Conservation (phyloP, 2,113 vertebrate genomes). For the Seriola rivoliana region DNA sequence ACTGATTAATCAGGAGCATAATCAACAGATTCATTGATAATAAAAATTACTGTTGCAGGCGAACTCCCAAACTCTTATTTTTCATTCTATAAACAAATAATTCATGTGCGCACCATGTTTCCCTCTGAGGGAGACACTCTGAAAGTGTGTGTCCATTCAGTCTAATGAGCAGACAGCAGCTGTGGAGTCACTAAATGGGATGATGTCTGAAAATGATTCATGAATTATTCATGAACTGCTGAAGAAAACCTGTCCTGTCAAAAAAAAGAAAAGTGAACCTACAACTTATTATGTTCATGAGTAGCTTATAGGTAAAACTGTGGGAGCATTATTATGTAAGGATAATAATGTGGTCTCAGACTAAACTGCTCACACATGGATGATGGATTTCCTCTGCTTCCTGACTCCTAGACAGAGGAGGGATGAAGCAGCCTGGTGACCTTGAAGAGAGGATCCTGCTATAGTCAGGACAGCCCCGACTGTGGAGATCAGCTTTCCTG, state of each 20-base stretch:
- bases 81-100: too few relatives aligned
- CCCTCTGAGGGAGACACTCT: too few relatives aligned
- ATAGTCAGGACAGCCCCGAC: neutral
- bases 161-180: neutral
- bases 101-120: too few relatives aligned
- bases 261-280: neutral
- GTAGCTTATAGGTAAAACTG: neutral
- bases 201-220: neutral
- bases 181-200: rapidly evolving
- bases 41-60: too few relatives aligned
- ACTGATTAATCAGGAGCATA: too few relatives aligned
- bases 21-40: too few relatives aligned
- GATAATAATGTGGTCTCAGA: neutral
- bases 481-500: conserved; percentile 23
- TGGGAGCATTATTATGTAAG: neutral
- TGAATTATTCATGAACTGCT: neutral
- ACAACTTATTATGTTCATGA: neutral
- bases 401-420: conserved; percentile 31
- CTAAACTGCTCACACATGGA: conserved; percentile 12
- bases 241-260: neutral
- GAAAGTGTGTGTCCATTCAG: neutral
- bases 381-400: conserved; percentile 52
- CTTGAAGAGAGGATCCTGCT: conserved; percentile 28
- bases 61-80: too few relatives aligned
- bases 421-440: conserved; percentile 19